Base-by-base conservation (phyloP, 1,140 invertebrate species). In the Vanessa atalanta region DNA sequence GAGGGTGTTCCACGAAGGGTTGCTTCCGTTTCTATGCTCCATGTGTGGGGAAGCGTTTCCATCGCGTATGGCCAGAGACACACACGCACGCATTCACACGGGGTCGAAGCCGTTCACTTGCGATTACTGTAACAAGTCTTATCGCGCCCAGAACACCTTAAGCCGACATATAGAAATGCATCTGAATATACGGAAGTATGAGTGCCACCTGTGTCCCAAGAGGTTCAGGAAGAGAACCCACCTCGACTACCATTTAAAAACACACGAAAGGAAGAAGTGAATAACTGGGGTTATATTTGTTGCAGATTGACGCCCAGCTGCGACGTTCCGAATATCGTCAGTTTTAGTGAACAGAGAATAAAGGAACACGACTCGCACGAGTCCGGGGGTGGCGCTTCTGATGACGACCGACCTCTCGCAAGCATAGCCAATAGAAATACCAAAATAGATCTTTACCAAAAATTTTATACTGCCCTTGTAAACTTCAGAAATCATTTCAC, bases 31-130 rank as follows among this genome's bases (percentile, higher is more conserved):
- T 57, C 20, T 76, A 7, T 93, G 89, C 70, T 23, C 79, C 8
- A 23, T 66, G 0, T 93, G 93, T 65, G 89, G 85, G 0, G 86
- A 91, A 65, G 80, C 83, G 8, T 92, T 93, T 77, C 84, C 88
- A 0, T 81, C 83, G 11, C 77, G 83, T 11, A n/a, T 60, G 16
- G 75, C 82, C 14, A 75, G 88, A 14, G 84, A 89, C 82, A 77
- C 85, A 8, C 93, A 94, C 76, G 57, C 80, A 20, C 79, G 83
- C 0, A 73, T 87, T 6, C 95, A 95, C 83, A 91, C 92, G 7
- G 93, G 93, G 0, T 88, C 93, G 20, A 87, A 93, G 43, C 94
- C 95, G 1, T 95, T 93, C 81, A 76, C 86, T 1, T 96, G 95
- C 83, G 65, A 84, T 0, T 79, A 93, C 8, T 96, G 95, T 84